These are phyloP conservation scores for Pseudorhiza aurosa DNA, from an alignment of 30 jellyfish, hydroid and myxozoan species.

Conservation along the genomic window DNA sequence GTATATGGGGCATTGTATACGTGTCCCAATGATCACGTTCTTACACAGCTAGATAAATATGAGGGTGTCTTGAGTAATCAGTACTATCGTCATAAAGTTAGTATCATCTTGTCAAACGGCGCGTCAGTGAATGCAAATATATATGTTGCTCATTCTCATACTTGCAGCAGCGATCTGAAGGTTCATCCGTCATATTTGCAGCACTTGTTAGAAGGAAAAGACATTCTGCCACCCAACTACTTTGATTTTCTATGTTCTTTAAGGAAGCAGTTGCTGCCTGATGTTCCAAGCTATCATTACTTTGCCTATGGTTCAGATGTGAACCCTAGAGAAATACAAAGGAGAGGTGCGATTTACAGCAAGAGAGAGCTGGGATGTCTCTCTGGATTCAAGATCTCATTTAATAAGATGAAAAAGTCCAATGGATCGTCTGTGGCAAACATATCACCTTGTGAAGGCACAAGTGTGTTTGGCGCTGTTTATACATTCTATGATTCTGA, in stretches of 20 bases:
- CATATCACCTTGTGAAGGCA: conserved; percentile 3
- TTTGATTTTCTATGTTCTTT: conserved; percentile 52
- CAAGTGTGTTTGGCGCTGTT: conserved; percentile 60
- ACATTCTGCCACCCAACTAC: conserved; percentile 72
- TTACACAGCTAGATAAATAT: conserved; percentile 55
- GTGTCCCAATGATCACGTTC: conserved; percentile 40
- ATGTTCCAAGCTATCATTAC: conserved; percentile 9
- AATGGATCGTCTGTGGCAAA: conserved; percentile 63
- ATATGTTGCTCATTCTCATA: conserved; percentile 56
- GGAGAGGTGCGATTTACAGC: conserved; percentile 19
- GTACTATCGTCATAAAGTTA: conserved; percentile 30
- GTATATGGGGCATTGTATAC: conserved; percentile 81
- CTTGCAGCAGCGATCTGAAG: conserved; percentile 16
- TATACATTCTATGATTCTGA: conserved; percentile 37
- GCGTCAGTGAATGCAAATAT: conserved; percentile 29
- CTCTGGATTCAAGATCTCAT: conserved; percentile 23
- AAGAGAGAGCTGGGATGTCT: conserved; percentile 50
- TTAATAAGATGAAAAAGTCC: conserved; percentile 19
- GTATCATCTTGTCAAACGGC: conserved; percentile 35
- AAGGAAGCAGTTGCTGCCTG: not conserved
- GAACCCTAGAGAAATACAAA: conserved; percentile 34
- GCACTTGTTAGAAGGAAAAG: conserved; percentile 74
- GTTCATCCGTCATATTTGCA: conserved; percentile 55
- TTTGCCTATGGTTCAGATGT: conserved; percentile 80
- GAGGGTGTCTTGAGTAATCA: conserved; percentile 78